Conservation (phyloP, 2,113 vertebrate species). For the Papio anubis region DNA sequence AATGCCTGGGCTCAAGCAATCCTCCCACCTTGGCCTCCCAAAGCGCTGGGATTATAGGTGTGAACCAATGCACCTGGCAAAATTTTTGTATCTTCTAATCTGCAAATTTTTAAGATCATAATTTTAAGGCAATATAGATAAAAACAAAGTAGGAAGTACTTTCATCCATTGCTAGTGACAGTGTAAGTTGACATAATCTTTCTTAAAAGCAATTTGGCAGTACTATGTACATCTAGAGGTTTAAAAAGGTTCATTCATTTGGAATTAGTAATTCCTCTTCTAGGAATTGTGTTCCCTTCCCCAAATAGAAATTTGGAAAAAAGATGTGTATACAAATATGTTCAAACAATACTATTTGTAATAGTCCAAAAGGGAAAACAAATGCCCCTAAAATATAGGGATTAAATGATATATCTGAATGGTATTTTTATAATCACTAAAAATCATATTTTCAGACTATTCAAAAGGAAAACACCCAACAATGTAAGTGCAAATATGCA, state of each 20-base stretch:
- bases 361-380: not conserved
- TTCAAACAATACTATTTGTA: conserved; percentile 27
- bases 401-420: not conserved
- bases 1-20: too few relatives aligned
- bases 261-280: not conserved
- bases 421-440: conserved; percentile 24
- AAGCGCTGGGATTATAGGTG: too few relatives aligned
- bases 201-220: conserved; percentile 5
- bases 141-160: conserved; percentile 31
- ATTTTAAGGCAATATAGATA: conserved; percentile 7
- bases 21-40: too few relatives aligned
- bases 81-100: conserved; percentile 11
- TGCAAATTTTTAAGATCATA: not conserved
- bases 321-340: conserved; percentile 27
- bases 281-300: conserved; percentile 29
- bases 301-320: conserved; percentile 31
- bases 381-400: not conserved
- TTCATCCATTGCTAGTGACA: conserved; percentile 17
- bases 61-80: too few relatives aligned
- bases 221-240: not conserved
- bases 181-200: not conserved
- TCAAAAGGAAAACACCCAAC: conserved; percentile 32
- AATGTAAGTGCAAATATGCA: not conserved
- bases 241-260: conserved; percentile 11
- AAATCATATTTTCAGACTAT: conserved; percentile 7